phyloP scores from a whole-genome alignment of 2,888 invertebrate genomes.

The Adela reaumurella region DNA sequence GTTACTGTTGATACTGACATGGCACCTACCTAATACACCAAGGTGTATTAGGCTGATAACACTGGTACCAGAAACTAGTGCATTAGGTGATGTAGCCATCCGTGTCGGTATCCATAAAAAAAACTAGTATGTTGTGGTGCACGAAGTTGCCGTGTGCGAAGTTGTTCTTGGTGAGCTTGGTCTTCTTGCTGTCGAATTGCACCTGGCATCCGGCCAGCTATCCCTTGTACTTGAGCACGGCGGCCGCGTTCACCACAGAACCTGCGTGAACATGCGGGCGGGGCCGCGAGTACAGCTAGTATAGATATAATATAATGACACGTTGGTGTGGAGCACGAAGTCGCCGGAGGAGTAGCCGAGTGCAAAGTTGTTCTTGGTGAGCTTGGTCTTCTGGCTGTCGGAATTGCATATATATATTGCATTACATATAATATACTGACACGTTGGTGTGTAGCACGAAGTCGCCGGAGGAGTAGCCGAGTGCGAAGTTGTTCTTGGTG shows the following conservation, averaged over 20 bases:
- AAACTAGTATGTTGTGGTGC: constrained; percentile 80
- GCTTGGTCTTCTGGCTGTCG: constrained; percentile 84
- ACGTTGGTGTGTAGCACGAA: constrained; percentile 95
- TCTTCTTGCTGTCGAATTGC: constrained; percentile 88
- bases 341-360: constrained; percentile 88
- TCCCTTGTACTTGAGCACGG: constrained; percentile 84
- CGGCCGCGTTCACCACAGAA: constrained; percentile 78
- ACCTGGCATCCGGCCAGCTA: constrained; percentile 93
- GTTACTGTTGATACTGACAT: no score
- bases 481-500: constrained; percentile 89
- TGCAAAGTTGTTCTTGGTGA: constrained; percentile 91
- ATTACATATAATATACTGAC: constrained; percentile 62
- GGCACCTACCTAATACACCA: no score
- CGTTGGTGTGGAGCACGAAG: constrained; percentile 91
- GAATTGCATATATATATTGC: no score
- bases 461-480: constrained; percentile 88
- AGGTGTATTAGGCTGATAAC: no score
- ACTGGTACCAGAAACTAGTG: no score
- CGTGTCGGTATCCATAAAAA: no score
- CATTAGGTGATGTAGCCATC: no score
- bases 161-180: constrained; percentile 89
- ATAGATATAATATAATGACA: constrained; percentile 64
- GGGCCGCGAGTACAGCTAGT: not conserved
- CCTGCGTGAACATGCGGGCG: constrained; percentile 46
- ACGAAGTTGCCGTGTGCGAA: constrained; percentile 89